Conservation (phyloP, 2,797 vertebrate genomes). For the Poecilia velifera region DNA sequence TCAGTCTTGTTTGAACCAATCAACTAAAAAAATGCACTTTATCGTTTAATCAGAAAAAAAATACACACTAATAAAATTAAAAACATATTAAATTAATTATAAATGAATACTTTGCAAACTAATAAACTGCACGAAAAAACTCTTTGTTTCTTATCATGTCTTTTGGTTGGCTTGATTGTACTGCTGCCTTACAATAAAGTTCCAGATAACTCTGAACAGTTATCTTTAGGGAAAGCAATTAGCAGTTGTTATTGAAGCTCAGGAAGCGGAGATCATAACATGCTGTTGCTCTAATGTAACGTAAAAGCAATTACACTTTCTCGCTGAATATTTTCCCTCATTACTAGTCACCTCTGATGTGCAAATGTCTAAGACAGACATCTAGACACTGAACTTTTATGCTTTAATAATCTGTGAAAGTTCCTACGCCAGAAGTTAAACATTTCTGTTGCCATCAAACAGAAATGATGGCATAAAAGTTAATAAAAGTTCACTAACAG, state of each 20-base stretch:
- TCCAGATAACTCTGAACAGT: slow-evolving; percentile 23
- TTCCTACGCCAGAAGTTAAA: slow-evolving; percentile 14
- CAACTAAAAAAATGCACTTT: neutral
- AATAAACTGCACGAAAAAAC: neutral
- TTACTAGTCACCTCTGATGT: slow-evolving; percentile 51
- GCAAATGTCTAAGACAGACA: slow-evolving; percentile 28
- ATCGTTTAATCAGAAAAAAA: neutral
- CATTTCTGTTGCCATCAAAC: neutral
- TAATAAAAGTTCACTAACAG: neutral
- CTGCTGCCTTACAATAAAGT: neutral
- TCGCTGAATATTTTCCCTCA: slow-evolving; percentile 54
- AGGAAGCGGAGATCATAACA: slow-evolving; percentile 45
- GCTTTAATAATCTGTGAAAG: slow-evolving; percentile 10
- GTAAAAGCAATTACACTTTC: slow-evolving; percentile 57
- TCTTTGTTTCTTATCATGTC: neutral
- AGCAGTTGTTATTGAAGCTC: slow-evolving; percentile 42
- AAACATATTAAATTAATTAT: neutral
- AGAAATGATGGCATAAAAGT: no score
- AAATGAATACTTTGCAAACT: neutral
- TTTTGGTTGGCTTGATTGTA: slow-evolving; percentile 2
- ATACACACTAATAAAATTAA: neutral
- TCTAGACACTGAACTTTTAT: slow-evolving; percentile 25
- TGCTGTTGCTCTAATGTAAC: slow-evolving; percentile 48
- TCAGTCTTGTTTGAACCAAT: neutral
- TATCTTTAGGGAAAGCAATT: slow-evolving; percentile 55